A percentile compares a stretch with the other conserved stretches of the same genome.
These are phyloP conservation scores for Hirundo rustica DNA, from an alignment of 2,797 vertebrate species.

Conservation along the genomic window DNA sequence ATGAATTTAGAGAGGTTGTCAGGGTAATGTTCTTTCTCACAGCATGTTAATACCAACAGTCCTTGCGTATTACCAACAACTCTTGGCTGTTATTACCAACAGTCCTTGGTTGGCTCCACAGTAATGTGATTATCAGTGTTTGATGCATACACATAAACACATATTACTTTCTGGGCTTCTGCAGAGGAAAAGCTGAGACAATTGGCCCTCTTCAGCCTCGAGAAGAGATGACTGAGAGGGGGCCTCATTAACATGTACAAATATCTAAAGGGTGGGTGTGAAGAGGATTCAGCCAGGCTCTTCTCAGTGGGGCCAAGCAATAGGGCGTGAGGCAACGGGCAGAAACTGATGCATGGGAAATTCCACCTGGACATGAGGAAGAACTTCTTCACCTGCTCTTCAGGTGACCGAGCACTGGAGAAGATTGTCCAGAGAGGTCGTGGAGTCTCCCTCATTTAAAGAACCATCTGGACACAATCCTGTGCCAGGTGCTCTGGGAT, in stretches of 20 bases:
- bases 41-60: rapidly evolving
- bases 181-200: not conserved
- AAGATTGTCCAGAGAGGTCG: not conserved
- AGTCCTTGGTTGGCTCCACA: not conserved
- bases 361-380: not conserved
- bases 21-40: not conserved
- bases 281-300: rapidly evolving
- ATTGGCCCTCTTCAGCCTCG: rapidly evolving
- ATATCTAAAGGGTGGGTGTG: rapidly evolving
- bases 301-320: not conserved
- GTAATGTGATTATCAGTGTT: not conserved
- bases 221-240: not conserved
- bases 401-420: rapidly evolving
- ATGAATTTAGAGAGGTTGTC: not conserved
- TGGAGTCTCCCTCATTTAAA: not conserved
- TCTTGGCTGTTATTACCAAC: not conserved
- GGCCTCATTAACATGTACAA: too few species aligned
- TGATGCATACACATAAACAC: not conserved
- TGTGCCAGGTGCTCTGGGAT: not conserved
- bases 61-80: not conserved
- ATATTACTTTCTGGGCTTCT: not conserved
- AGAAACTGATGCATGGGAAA: not conserved
- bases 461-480: not conserved
- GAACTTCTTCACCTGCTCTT: not conserved
- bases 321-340: not conserved